These are phyloP conservation scores for Magallana nippona DNA, from an alignment of 2,888 invertebrate genomes.

Conservation along the genomic window DNA sequence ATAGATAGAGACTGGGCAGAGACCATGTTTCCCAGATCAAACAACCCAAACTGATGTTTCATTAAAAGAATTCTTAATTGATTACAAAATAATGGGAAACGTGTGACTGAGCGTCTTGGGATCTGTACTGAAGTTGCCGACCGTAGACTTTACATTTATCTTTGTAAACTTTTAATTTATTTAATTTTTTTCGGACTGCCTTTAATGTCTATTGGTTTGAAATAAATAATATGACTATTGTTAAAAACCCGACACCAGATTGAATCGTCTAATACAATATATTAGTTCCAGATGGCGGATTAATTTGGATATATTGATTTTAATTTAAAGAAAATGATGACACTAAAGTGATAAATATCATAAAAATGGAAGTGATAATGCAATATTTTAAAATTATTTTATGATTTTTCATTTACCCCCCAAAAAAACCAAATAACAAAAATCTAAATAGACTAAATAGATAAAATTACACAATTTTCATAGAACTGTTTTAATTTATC, in stretches of 20 bases:
- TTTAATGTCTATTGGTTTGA: too few relatives aligned
- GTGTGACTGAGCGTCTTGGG: background rate
- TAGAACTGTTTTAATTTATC: background rate
- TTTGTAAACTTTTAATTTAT: too few relatives aligned
- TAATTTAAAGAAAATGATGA: too few relatives aligned
- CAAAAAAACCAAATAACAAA: background rate
- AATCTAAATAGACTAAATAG: background rate
- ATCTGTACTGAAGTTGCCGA: conserved; percentile 2
- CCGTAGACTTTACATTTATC: background rate
- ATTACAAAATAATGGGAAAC: background rate
- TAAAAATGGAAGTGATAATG: too few relatives aligned
- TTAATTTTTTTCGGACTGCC: too few relatives aligned
- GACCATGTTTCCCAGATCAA: background rate
- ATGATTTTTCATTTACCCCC: background rate
- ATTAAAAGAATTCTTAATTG: conserved; percentile 3
- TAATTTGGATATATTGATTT: too few relatives aligned
- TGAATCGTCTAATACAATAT: too few relatives aligned
- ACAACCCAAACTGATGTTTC: background rate
- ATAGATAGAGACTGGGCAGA: background rate
- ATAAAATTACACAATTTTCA: background rate
- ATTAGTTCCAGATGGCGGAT: too few relatives aligned
- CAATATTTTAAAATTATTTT: background rate
- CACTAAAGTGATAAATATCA: too few relatives aligned
- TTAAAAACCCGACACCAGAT: too few relatives aligned
- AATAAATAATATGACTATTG: too few relatives aligned